Evolutionary conservation across 2,888 invertebrate species (phyloP).

Genomic region (Lottia scabra): DNA sequence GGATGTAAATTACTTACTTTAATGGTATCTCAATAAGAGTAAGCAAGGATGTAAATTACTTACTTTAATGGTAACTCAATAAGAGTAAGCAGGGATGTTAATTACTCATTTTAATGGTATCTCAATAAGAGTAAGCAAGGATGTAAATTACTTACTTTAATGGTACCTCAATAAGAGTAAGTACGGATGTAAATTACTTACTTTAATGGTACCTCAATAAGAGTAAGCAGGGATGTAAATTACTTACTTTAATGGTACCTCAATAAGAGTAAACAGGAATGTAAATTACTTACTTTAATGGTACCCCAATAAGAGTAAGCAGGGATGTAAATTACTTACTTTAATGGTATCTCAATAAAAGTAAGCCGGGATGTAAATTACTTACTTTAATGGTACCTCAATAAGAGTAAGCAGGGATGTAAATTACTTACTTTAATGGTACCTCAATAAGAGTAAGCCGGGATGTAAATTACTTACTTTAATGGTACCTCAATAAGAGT

Average conservation of each 20-base stretch:
- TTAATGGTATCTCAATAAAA: conserved; percentile 44
- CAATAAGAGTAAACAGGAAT: conserved; percentile 42
- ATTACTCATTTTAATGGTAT: conserved; percentile 43
- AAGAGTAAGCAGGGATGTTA: conserved; percentile 46
- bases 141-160: conserved; percentile 48
- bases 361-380: conserved; percentile 49
- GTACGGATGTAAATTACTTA: conserved; percentile 48
- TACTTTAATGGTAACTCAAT: conserved; percentile 44
- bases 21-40: conserved; percentile 45
- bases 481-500: conserved; percentile 45
- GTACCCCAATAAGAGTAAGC: conserved; percentile 42
- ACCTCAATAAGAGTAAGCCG: conserved; percentile 43
- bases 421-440: conserved; percentile 45
- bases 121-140: conserved; percentile 43
- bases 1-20: conserved; percentile 46
- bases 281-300: conserved; percentile 49
- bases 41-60: conserved; percentile 49
- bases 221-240: conserved; percentile 47
- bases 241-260: conserved; percentile 43
- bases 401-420: conserved; percentile 46
- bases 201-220: conserved; percentile 45
- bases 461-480: conserved; percentile 46
- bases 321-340: conserved; percentile 49
- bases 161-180: conserved; percentile 44
- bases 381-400: conserved; percentile 42